Percentiles rank a stretch among this genome's conserved stretches.
These are phyloP conservation scores for Aphrophora alni DNA, from an alignment of 2,888 invertebrate species.

Conservation along the genomic window DNA sequence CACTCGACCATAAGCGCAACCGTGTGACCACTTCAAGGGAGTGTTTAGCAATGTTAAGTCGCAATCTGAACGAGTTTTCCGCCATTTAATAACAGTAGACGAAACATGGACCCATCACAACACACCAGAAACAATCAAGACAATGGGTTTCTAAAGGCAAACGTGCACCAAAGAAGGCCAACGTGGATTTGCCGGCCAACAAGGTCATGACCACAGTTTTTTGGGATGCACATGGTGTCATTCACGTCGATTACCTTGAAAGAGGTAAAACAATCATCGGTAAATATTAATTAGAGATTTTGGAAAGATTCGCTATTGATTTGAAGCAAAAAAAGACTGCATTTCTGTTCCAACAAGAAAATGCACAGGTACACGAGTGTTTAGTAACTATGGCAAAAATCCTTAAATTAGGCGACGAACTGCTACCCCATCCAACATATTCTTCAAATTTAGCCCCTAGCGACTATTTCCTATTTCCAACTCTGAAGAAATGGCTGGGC, in stretches of 20 bases:
- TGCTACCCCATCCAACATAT: conserved; percentile 36
- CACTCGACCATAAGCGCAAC: no score
- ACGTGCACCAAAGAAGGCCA: conserved; percentile 9
- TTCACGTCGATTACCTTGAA: conserved; percentile 15
- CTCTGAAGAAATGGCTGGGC: conserved; percentile 12
- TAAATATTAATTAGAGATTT: background rate
- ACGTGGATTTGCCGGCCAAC: background rate
- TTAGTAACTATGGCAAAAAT: no score
- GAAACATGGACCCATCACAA: conserved; percentile 26
- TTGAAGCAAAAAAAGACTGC: background rate
- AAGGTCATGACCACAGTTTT: conserved; percentile 21
- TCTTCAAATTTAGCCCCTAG: background rate
- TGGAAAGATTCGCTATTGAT: background rate
- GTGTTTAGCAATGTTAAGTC: background rate
- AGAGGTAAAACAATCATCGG: background rate
- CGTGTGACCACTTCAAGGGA: no score
- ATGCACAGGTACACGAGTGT: background rate
- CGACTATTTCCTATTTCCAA: no score
- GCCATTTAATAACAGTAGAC: conserved; percentile 10
- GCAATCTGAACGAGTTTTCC: background rate
- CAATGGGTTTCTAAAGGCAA: background rate
- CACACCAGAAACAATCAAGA: conserved; percentile 21
- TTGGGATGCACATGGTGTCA: background rate
- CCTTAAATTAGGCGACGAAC: background rate
- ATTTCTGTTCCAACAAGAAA: background rate